Evolutionary conservation across 2,113 vertebrate species (phyloP), one percentile per base, ranked within the genome.

Genomic region (Pachyramphus minor): DNA sequence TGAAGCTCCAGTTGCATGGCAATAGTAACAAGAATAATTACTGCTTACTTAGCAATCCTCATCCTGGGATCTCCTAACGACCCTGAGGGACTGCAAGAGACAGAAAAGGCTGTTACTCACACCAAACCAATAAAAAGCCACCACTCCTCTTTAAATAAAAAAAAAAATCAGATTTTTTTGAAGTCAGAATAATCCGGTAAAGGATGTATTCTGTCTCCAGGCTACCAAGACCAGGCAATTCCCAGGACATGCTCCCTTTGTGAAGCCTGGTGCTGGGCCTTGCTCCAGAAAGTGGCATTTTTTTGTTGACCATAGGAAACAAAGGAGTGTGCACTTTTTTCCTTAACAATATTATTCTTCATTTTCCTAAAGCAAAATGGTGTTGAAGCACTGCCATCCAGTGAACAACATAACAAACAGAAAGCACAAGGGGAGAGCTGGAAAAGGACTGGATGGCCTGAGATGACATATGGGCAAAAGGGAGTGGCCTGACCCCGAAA

Each of bases 1-100:
- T 14, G 33, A 58, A 18, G 21, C 53, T 76, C 27, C 55, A 44
- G n/a, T 20, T 85, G 24, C n/a, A n/a, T 17, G 28, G 24, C 31
- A 8, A 15, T 35, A 60, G 33, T 11, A 56, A 30, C 16, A 79
- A 45, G 30, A 87, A 20, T 31, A 88, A 74, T 60, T 74, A 47
- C 42, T 77, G 14, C 42, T 64, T 50, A 67, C 71, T 80, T 84
- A 86, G 9, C 14, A 14, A 6, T 66, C 44, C 25, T 88, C 9
- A 9, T 83, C 28, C 30, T 33, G 11, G 33, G 1, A 0, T 86
- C 58, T 84, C 33, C 18, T 25, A 49, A n/a, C 0, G 1, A 49
- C 50, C 47, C 50, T 5, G 7, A 77, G 24, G 17, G 27, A 58
- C 23, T 69, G 8, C 17, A 18, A 25, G n/a, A 37, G 25, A 66